Conservation (phyloP, 1,140 invertebrate genomes). For the Lepidostoma basale region DNA sequence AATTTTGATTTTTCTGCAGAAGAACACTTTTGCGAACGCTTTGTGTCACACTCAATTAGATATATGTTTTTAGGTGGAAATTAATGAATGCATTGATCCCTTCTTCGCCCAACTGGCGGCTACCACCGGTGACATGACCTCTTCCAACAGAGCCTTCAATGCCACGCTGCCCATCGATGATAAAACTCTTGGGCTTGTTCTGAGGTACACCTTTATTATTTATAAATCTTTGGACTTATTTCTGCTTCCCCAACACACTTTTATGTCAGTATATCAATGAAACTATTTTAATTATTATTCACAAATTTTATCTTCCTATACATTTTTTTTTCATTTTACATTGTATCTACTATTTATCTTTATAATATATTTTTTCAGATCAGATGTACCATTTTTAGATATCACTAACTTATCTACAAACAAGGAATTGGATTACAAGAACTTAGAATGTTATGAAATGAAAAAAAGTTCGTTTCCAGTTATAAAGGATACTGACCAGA, state of each 20-base stretch:
- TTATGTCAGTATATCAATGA: no score
- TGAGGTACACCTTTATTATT: conserved; percentile 49
- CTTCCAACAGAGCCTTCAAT: conserved; percentile 59
- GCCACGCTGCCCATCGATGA: conserved; percentile 57
- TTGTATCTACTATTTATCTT: no score
- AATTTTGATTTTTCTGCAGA: no score
- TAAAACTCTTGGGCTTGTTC: conserved; percentile 52
- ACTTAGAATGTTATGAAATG: conserved; percentile 36
- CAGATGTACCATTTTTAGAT: conserved; percentile 40
- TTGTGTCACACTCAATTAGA: no score
- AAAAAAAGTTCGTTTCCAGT: conserved; percentile 45
- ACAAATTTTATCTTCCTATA: no score
- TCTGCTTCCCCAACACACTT: no score
- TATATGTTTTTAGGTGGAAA: conserved; percentile 40
- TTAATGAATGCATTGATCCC: conserved; percentile 52
- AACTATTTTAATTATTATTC: no score
- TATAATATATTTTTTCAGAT: conserved; percentile 23
- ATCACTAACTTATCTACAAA: not conserved
- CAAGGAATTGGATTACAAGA: conserved; percentile 27
- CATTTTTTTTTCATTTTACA: no score
- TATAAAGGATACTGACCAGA: conserved; percentile 50
- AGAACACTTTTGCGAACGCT: no score
- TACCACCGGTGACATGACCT: conserved; percentile 57
- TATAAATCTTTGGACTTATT: not conserved
- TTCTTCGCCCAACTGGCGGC: conserved; percentile 59